Evolutionary conservation across 2,113 vertebrate species (phyloP), one percentile per base, ranked within the genome.

Genomic region (Silurus glanis): DNA sequence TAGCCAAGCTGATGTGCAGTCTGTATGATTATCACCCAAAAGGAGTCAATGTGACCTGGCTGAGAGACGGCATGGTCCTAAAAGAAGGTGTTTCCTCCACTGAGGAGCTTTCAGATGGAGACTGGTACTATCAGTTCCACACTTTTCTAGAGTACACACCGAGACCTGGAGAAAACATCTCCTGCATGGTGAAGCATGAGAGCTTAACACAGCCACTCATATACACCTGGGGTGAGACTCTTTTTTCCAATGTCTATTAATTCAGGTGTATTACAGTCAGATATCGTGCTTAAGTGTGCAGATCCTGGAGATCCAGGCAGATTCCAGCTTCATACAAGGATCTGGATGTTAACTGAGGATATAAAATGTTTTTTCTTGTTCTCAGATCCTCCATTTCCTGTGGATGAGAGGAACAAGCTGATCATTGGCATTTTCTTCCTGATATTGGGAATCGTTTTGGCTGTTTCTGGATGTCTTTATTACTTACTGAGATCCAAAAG

Each of bases 91-190:
- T 89, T 49, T 86, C 78, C 28, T 71, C 85, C 66, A 89, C 85
- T 1, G 87, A 87, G 37, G 90, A 90, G 87, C 83, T 88, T 62
- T 81, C 83, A 6, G 5, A 91, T 83, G 90, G 87, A 55, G 87
- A 91, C 87, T 91, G 90, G 90, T 88, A 76, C 87, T 90, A 90
- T 64, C 90, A 91, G 88, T 81, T 88, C 61, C 90, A 91, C 88
- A 88, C 88, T 28, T 66, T 88, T 61, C 85, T 90, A 72, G 88
- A 90, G 83, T 88, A 88, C 80, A 89, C 51, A 14, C 88, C 88
- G 21, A 85, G 10, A 82, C 80, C 86, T 89, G 89, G 87, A 80
- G 90, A 90, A 76, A 91, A 84, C 74, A 89, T 90, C 71, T 84
- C 88, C 80, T 91, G 90, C 53, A 56, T 84, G 83, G 90, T 91